A percentile compares a stretch with the other conserved stretches of the same genome.
phyloP scores from a whole-genome alignment of 2,797 vertebrate genomes.

The Urosaurus nigricauda region DNA sequence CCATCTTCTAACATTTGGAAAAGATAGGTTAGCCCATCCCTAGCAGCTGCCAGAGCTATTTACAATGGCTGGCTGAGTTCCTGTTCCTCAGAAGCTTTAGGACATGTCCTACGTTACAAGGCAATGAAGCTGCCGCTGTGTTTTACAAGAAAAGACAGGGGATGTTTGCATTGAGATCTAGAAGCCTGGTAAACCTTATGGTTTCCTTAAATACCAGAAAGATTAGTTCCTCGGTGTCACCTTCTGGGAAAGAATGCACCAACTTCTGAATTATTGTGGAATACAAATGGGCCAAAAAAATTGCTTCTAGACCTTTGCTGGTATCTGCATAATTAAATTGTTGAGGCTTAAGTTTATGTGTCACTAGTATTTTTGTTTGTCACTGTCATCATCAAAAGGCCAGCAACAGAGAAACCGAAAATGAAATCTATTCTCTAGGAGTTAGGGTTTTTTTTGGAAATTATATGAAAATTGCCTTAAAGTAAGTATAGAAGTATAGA shows the following conservation, averaged over 20 bases:
- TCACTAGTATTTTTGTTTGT: neutral
- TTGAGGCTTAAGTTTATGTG: neutral
- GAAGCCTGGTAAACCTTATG: constrained; percentile 7
- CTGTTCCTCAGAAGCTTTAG: neutral
- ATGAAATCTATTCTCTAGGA: neutral
- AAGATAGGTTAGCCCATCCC: constrained; percentile 16
- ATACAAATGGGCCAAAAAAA: no score
- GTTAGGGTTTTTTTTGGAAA: neutral
- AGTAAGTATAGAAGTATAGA: no score
- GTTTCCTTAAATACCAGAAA: neutral
- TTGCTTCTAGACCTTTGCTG: neutral
- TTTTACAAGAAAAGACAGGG: constrained; percentile 7
- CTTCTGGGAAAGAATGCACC: neutral
- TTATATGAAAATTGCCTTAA: no score
- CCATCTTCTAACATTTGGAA: constrained; percentile 23
- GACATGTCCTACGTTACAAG: constrained; percentile 21
- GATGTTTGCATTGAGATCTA: neutral
- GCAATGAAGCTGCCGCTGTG: neutral
- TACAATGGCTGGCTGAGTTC: constrained; percentile 16
- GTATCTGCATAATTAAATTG: neutral
- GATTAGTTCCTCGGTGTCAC: neutral
- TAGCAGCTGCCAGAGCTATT: constrained; percentile 27
- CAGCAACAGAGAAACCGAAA: neutral
- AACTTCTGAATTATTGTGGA: neutral
- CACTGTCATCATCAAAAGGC: neutral